A percentile compares a stretch with the other conserved stretches of the same genome.
Conservation (phyloP, 1,140 invertebrate species). For the Sitobion miscanthi region DNA sequence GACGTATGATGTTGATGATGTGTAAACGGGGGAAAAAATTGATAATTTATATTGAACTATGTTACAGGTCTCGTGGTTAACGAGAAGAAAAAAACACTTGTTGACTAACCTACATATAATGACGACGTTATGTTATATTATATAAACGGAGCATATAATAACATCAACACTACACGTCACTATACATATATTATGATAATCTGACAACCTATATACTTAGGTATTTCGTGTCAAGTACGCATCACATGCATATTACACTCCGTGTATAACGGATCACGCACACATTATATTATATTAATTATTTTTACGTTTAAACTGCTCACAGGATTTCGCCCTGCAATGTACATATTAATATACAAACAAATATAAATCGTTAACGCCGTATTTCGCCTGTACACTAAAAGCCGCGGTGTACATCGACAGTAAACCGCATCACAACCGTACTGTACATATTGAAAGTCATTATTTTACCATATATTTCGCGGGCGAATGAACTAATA, state of each 20-base stretch:
- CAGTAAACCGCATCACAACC: neutral
- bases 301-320: too few relatives aligned
- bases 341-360: too few relatives aligned
- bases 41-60: neutral
- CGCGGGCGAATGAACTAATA: neutral
- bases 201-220: neutral
- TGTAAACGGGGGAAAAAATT: neutral
- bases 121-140: too few relatives aligned
- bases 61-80: conserved; percentile 10
- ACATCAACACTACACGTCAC: neutral
- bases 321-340: too few relatives aligned
- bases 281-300: too few relatives aligned
- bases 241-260: too few relatives aligned
- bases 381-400: too few relatives aligned
- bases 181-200: neutral
- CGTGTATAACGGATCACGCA: too few relatives aligned
- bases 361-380: too few relatives aligned
- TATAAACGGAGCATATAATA: neutral
- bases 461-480: too few relatives aligned
- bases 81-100: conserved; percentile 7
- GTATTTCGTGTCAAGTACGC: neutral
- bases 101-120: neutral
- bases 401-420: neutral
- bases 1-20: neutral
- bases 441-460: neutral